Base-by-base conservation (phyloP, 2,113 vertebrate species). In the Mobula birostris region DNA sequence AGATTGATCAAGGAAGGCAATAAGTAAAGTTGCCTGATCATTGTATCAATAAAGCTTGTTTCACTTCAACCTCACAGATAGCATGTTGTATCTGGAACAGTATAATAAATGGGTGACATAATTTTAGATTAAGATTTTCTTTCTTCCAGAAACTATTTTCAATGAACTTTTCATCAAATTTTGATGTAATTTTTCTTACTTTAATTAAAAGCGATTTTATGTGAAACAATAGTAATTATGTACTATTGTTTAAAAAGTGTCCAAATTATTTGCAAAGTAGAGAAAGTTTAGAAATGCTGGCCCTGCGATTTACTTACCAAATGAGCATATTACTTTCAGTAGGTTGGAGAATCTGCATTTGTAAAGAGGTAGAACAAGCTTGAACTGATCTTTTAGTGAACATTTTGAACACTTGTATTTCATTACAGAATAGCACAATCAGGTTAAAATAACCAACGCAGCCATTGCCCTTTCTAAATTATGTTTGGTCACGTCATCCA, bases 1-100 rank as follows among this genome's bases (percentile, higher is more conserved):
- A 97, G 96, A 97, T 96, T 97, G 96, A 96, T 97, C 97, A 96
- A 95, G 95, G 96, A 97, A 97, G 97, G 97, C 97, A 97, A 97
- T 97, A 96, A 97, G 97, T 97, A 95, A 96, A 95, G 58, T 93
- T 93, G 68, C n/a, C 36, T 93, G 36, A 93, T 72, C 40, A 72
- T 93, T 74, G 91, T 74, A 93, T 93, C 91, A 76, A 93, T 74
- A 93, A 93, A 74, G 70, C 40, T 29, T 15, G 36, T 74, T 74
- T 93, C 91, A 93, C 70, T 76, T 76, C 40, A 93, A 74, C 68
- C 68, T 93, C 68, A 93, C 91, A 74, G 70, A 76, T 93, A 92
- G 36, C 32, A 92, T 40, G 32, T 70, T 27, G 70, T 40, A 40
- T 70, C 32, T 2, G 9, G 17, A 48, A 27, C 21, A 92, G 32